Conservation (phyloP, 2,113 vertebrate species). For the Anthoscopus minutus region DNA sequence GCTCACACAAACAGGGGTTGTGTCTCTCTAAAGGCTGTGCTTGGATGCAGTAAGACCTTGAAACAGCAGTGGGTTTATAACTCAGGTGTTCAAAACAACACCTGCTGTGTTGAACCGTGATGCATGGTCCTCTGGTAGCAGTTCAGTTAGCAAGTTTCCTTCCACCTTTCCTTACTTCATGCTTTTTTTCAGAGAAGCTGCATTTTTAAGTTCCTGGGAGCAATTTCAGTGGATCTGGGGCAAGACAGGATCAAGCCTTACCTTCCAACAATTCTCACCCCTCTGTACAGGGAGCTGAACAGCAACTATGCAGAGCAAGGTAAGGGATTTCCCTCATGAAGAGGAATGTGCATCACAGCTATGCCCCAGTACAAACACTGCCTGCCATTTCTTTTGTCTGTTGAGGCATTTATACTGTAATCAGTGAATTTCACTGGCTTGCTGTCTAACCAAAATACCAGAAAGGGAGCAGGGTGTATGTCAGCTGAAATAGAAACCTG, state of each 20-base stretch:
- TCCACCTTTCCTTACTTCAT: not conserved
- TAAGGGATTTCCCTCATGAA: conserved; percentile 23
- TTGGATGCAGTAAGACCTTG: not conserved
- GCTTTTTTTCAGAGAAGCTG: conserved; percentile 83
- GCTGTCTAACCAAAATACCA: not conserved
- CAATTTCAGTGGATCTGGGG: conserved; percentile 87
- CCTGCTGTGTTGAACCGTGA: not conserved
- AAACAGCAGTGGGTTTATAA: not conserved
- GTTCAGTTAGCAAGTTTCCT: not conserved
- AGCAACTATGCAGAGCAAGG: conserved; percentile 95
- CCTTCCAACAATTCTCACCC: conserved; percentile 82
- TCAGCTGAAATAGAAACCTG: not conserved
- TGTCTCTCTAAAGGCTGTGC: not conserved
- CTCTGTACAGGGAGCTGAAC: conserved; percentile 91
- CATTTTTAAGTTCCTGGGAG: conserved; percentile 96
- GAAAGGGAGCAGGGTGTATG: not conserved
- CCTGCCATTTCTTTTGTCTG: not conserved
- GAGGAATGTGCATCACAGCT: not conserved
- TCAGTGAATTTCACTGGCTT: not conserved
- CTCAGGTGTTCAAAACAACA: not conserved
- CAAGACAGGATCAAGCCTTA: conserved; percentile 81
- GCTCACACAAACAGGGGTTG: not conserved
- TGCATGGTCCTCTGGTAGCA: not conserved
- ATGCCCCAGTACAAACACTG: not conserved
- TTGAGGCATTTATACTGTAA: not conserved